Evolutionary conservation across 2,797 vertebrate species (phyloP).

Genomic region (Argya squamiceps): DNA sequence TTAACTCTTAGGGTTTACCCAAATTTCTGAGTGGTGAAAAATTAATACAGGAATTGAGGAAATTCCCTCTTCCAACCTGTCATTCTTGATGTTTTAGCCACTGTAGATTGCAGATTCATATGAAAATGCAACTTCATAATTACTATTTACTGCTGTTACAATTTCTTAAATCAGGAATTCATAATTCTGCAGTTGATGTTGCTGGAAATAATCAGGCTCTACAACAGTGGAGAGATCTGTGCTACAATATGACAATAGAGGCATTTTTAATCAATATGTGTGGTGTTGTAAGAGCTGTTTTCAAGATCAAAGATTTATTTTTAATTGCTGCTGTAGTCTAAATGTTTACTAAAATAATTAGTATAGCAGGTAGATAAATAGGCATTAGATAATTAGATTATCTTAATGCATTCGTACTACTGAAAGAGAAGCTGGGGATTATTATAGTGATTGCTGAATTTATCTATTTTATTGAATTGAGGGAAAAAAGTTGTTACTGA

Average conservation of each 20-base stretch:
- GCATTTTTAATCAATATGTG: neutral
- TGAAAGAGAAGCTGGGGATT: neutral
- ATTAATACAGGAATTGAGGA: neutral
- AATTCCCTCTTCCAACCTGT: neutral
- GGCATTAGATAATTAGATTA: neutral
- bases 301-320: neutral
- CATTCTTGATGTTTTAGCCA: neutral
- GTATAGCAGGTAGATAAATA: neutral
- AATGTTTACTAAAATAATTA: neutral
- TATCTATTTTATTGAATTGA: neutral
- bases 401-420: neutral
- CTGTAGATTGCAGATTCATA: neutral
- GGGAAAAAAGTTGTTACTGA: neutral
- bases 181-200: neutral
- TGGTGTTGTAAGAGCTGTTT: neutral
- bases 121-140: neutral
- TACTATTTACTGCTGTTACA: neutral
- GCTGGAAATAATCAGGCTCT: neutral
- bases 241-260: neutral
- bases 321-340: neutral
- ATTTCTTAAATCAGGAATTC: neutral
- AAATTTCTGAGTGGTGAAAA: neutral
- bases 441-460: neutral
- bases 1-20: neutral
- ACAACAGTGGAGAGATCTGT: neutral